Base-by-base conservation (phyloP, 1,140 invertebrate species). In the Conus ventricosus region DNA sequence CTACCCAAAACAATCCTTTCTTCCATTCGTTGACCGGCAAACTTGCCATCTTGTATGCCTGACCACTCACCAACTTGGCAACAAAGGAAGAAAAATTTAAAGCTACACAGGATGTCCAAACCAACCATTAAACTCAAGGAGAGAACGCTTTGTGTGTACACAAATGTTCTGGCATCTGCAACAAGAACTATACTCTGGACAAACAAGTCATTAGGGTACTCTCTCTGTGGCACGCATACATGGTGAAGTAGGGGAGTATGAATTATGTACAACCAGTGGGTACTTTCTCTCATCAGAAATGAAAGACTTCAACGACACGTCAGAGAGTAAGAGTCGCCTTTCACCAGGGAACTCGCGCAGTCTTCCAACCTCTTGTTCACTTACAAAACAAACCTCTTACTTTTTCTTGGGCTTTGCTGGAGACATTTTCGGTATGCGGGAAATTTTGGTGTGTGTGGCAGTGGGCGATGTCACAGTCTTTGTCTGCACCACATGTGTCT, bases 401-500 rank as follows among this genome's bases (percentile, higher is more conserved):
- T n/a, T 57, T 51, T 88, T 88, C 63, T 88, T 90, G 23, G 78
- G 83, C 78, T 90, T 90, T 57, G 81, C 78, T 54, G 90, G 90
- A 55, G 90, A 88, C 75, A 86, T 78, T 82, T 89, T 90, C 7
- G 90, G 90, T 54, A 90, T 90, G 54, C 87, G 84, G n/a, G 90
- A 90, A 63, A 89, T 86, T 71, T 90, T 90, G 51, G 91, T 84
- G 76, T 88, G 81, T 39, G 88, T 88, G 23, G 75, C 84, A 39
- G 92, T 91, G 4, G 93, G 91, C 6, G 90, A 76, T 13, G 87
- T 91, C 20, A 91, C 91, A n/a, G 90, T 92, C 78, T 90, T 82
- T 60, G 92, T 93, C 89, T 92, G 91, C 20, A 93, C 90, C 27
- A 92, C 91, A 71, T 94, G 93, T 20, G 94, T 94, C 87, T 94